Evolutionary conservation across 2,888 invertebrate genomes (phyloP), one percentile per base, ranked within the genome.

Genomic region (Ophonus ardosiacus): DNA sequence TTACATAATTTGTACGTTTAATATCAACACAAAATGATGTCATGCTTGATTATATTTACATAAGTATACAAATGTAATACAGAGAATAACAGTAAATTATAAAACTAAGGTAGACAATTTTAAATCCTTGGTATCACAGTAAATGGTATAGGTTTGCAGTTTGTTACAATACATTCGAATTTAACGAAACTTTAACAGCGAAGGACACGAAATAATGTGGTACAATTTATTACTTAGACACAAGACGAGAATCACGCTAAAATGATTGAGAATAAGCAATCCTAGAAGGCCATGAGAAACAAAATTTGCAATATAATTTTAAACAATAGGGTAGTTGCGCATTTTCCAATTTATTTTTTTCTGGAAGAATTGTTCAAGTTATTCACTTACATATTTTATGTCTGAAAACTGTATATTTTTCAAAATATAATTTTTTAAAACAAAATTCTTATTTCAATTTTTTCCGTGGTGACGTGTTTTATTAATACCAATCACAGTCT

Each of bases 31-130:
- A 65, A 17, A 57, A 63, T 84, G 76, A 84, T 84, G 84, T 84
- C 84, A 84, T 84, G 84, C 76, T 57, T 24, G 10, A 65, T 84
- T 76, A 76, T 84, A 84, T 84, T 84, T 84, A 68, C 71, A 78
- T 63, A 84, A 78, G 65, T 78, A 84, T 84, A 84, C 84, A 84
- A 84, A 78, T 80, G 40, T 80, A 57, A 57, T 80, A n/a, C 51
- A 71, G 17, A 24, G 15, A 61, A 61, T 38, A 79, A 57, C 56
- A 79, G n/a, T 79, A 31, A 31, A 5, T 80, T 59, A 61, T 59
- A 80, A 31, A 78, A 78, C 78, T 76, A 76, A n/a, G 31, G 43
- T 43, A 78, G 78, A 78, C 57, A 78, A 18, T 78, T 56, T 78
- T 40, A 74, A 40, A 74, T 57, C 57, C 56, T 78, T 61, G 40